A percentile compares a stretch with the other conserved stretches of the same genome.
Evolutionary conservation across 2,113 vertebrate species (phyloP).

Genomic region (Neotoma lepida): DNA sequence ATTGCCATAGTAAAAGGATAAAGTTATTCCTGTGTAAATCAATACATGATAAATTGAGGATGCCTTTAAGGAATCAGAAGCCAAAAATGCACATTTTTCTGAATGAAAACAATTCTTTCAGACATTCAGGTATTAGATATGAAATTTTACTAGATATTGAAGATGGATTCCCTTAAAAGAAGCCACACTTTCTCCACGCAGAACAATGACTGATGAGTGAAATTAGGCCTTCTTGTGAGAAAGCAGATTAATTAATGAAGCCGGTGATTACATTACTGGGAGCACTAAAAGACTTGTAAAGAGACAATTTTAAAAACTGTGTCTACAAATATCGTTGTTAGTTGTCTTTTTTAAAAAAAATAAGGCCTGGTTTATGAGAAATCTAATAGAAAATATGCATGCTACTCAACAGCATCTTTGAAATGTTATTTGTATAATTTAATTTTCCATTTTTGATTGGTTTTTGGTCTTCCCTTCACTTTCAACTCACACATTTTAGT

Average conservation of each 20-base stretch:
- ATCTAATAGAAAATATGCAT: neutral
- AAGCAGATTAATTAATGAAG: neutral
- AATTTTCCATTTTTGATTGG: neutral
- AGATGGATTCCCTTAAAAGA: neutral
- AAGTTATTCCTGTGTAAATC: neutral
- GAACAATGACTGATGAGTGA: slow-evolving; percentile 4
- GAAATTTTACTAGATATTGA: neutral
- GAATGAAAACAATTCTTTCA: slow-evolving; percentile 25
- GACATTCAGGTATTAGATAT: neutral
- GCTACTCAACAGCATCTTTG: neutral
- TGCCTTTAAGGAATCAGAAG: neutral
- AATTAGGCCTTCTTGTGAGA: neutral
- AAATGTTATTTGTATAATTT: neutral
- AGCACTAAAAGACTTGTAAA: neutral
- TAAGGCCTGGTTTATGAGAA: neutral
- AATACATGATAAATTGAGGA: neutral
- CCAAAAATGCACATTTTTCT: neutral
- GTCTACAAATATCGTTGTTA: neutral
- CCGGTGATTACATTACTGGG: neutral
- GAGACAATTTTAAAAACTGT: neutral
- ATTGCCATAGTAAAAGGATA: neutral
- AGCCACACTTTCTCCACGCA: neutral
- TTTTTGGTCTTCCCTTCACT: neutral
- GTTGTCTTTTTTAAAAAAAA: neutral
- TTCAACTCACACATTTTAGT: neutral